Conservation (phyloP, 2,797 vertebrate species). For the Naso thynnoides region DNA sequence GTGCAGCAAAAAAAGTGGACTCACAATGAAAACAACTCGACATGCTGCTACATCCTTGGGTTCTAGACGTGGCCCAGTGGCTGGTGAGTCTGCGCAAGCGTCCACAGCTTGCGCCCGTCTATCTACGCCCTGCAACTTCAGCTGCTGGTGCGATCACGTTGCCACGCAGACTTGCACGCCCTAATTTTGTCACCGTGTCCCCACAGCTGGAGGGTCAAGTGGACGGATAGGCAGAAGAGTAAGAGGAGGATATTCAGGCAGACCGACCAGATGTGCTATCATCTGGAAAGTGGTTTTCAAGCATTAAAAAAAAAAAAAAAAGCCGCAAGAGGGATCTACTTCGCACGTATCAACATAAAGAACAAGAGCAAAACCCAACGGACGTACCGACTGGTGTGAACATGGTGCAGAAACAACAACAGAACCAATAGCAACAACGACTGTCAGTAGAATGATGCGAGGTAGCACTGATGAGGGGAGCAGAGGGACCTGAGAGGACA, state of each 20-base stretch:
- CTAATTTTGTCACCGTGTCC: slow-evolving; percentile 16
- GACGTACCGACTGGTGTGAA: slow-evolving; percentile 45
- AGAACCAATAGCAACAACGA: slow-evolving; percentile 33
- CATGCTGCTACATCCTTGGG: slow-evolving; percentile 11
- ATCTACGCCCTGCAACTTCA: slow-evolving; percentile 14
- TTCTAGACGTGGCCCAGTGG: slow-evolving; percentile 31
- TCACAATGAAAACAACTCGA: slow-evolving; percentile 8
- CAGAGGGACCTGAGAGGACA: slow-evolving; percentile 72
- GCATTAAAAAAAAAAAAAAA: slow-evolving; percentile 39
- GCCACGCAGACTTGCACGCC: slow-evolving; percentile 22
- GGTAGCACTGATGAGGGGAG: slow-evolving; percentile 70
- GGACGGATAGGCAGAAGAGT: slow-evolving; percentile 30
- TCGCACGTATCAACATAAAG: slow-evolving; percentile 36
- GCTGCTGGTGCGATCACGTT: slow-evolving; percentile 26
- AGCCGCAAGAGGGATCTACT: slow-evolving; percentile 21
- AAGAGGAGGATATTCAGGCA: slow-evolving; percentile 27
- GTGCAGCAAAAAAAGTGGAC: not conserved
- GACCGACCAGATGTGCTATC: slow-evolving; percentile 11
- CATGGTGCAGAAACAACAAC: slow-evolving; percentile 37
- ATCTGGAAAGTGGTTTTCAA: slow-evolving; percentile 44
- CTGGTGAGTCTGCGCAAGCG: slow-evolving; percentile 20
- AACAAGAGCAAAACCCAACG: slow-evolving; percentile 16
- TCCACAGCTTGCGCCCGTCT: slow-evolving; percentile 13
- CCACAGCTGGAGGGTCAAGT: slow-evolving; percentile 11
- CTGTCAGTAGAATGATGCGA: slow-evolving; percentile 66